phyloP scores from a whole-genome alignment of 2,888 invertebrate genomes.

The Acanthosepion lycidas region DNA sequence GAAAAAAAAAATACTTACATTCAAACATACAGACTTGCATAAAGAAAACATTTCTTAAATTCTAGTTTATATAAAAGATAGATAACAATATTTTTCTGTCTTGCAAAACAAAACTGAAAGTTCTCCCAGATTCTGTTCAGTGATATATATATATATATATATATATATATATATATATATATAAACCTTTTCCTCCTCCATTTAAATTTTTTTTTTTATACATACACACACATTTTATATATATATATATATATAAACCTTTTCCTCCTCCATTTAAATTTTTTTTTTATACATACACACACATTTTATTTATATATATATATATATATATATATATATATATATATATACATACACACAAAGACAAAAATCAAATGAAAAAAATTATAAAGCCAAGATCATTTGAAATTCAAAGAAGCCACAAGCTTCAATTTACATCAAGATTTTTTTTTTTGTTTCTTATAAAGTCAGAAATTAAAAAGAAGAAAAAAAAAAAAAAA shows the following conservation, averaged over 20 bases:
- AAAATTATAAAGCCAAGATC: too few species aligned
- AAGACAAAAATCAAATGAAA: background rate
- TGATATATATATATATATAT: too few species aligned
- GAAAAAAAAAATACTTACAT: background rate
- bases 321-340: too few species aligned
- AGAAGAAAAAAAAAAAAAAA: background rate
- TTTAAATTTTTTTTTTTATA: too few species aligned
- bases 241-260: background rate
- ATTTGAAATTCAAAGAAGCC: background rate
- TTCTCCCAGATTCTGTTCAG: background rate
- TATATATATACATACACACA: background rate
- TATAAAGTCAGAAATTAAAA: background rate
- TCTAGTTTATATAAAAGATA: background rate
- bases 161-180: too few species aligned
- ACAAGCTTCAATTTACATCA: background rate
- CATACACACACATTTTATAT: too few species aligned
- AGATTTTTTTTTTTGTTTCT: background rate
- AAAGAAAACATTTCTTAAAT: too few species aligned
- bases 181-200: background rate
- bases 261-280: background rate
- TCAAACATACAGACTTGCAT: too few species aligned
- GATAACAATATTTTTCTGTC: background rate
- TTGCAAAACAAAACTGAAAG: background rate
- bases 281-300: too few species aligned
- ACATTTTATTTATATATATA: too few species aligned